Evolutionary conservation across 2,888 invertebrate species (phyloP).

Genomic region (Cinara cedri): DNA sequence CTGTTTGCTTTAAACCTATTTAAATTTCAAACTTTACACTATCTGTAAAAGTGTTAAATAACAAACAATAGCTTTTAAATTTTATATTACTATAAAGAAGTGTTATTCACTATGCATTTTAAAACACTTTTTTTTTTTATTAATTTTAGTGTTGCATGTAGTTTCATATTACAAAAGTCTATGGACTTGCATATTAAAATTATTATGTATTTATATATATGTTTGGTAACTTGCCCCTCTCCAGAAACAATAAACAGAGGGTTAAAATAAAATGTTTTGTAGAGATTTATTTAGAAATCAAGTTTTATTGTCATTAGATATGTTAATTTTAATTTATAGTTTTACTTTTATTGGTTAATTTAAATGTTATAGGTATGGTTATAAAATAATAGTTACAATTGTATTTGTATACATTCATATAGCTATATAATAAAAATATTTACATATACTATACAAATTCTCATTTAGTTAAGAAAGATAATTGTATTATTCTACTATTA

Average conservation of each 20-base stretch:
- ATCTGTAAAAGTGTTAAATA: too few relatives aligned
- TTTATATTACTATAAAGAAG: not conserved
- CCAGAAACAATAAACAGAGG: not conserved
- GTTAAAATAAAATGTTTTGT: constrained; percentile 3
- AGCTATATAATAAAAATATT: not conserved
- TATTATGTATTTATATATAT: constrained; percentile 15
- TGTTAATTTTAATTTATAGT: constrained; percentile 7
- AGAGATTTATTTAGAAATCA: not conserved
- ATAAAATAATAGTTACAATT: not conserved
- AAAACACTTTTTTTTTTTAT: too few relatives aligned
- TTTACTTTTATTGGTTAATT: not conserved
- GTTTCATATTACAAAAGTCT: not conserved
- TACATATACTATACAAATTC: not conserved
- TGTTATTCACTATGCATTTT: not conserved
- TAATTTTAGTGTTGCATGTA: too few relatives aligned
- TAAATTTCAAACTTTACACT: not conserved
- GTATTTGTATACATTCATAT: constrained; percentile 13
- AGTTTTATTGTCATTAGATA: constrained; percentile 19
- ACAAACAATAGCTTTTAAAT: too few relatives aligned
- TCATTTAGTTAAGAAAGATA: constrained; percentile 12
- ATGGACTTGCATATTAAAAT: not conserved
- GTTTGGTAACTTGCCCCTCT: constrained; percentile 31
- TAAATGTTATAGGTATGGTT: too few relatives aligned
- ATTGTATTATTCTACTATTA: too few relatives aligned
- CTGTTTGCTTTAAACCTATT: not conserved